phyloP scores from a whole-genome alignment of 2,113 vertebrate genomes.

The Zosterops hypoxanthus region DNA sequence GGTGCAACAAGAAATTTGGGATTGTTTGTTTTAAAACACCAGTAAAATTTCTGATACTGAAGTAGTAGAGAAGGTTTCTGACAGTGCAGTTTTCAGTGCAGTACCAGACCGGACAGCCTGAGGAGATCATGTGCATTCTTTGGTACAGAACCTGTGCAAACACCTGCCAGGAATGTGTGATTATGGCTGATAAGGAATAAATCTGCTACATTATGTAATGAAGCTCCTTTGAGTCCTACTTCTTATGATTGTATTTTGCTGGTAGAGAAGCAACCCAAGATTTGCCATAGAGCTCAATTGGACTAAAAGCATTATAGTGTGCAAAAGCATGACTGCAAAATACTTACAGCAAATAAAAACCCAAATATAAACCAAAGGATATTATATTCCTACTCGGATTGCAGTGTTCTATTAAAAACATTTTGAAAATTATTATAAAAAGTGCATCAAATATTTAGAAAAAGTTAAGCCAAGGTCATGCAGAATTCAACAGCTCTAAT shows the following conservation, averaged over 20 bases:
- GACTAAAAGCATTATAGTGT: neutral
- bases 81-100: neutral
- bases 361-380: neutral
- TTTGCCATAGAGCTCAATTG: neutral
- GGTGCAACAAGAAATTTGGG: neutral
- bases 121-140: neutral
- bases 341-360: neutral
- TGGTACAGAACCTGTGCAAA: neutral
- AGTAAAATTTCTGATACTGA: neutral
- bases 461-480: neutral
- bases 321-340: neutral
- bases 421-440: neutral
- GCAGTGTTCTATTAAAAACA: neutral
- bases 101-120: neutral
- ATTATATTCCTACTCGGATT: neutral
- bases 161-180: neutral
- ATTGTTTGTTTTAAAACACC: neutral
- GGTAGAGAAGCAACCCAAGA: neutral
- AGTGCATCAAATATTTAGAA: neutral
- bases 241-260: neutral
- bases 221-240: neutral
- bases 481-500: neutral
- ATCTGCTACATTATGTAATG: neutral
- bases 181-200: neutral
- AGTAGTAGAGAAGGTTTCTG: neutral